Evolutionary conservation across 2,797 vertebrate genomes (phyloP).

Genomic region (Mycteria americana): DNA sequence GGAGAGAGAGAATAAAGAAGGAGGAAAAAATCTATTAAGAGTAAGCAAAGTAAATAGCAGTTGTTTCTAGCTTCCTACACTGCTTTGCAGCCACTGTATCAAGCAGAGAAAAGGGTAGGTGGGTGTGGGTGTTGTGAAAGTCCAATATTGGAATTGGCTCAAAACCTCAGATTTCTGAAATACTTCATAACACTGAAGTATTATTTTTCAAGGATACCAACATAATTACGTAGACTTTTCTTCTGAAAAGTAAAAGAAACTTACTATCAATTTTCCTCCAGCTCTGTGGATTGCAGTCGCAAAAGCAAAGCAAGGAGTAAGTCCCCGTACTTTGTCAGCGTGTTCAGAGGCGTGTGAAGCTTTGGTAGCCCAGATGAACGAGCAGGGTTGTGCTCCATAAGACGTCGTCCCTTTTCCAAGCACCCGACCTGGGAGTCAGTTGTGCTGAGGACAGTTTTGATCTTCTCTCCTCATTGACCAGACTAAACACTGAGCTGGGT

Average conservation of each 20-base stretch:
- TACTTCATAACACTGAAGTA: neutral
- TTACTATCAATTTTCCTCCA: neutral
- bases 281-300: neutral
- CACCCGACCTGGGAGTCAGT: neutral
- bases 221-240: neutral
- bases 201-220: constrained; percentile 1
- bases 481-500: fast-evolving
- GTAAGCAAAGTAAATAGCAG: constrained; percentile 25
- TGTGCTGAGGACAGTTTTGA: neutral
- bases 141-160: neutral
- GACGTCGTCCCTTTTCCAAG: neutral
- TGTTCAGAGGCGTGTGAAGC: neutral
- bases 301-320: neutral
- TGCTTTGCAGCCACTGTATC: neutral
- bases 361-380: neutral
- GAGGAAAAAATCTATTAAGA: constrained; percentile 22
- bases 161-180: neutral
- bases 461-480: neutral
- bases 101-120: neutral
- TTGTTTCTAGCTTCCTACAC: constrained; percentile 32
- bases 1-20: neutral
- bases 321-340: neutral
- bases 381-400: neutral
- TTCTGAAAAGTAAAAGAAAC: neutral
- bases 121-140: neutral